Conservation (phyloP, 2,113 vertebrate genomes). For the Pagrus major region DNA sequence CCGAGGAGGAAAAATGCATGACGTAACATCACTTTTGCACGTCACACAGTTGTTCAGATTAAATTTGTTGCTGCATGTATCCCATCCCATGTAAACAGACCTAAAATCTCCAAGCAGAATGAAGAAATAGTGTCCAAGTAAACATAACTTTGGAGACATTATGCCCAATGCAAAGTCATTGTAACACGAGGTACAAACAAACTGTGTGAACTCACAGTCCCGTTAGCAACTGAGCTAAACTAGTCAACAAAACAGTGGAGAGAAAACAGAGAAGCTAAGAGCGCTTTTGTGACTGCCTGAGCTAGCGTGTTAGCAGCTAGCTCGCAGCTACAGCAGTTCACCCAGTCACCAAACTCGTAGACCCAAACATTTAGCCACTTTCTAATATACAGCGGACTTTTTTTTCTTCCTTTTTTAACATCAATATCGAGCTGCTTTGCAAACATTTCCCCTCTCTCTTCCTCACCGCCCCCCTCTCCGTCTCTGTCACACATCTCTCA, state of each 20-base stretch:
- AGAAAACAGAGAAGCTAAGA: background rate
- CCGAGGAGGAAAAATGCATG: too few relatives aligned
- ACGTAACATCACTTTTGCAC: too few relatives aligned
- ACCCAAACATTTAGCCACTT: background rate
- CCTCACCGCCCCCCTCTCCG: background rate
- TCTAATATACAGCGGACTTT: background rate
- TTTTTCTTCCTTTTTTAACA: background rate
- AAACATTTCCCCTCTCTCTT: background rate
- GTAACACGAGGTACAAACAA: too few relatives aligned
- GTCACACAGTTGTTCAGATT: too few relatives aligned
- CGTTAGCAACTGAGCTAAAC: too few relatives aligned
- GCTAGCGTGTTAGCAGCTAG: constrained; percentile 2
- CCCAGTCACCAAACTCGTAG: background rate
- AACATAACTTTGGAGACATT: too few relatives aligned
- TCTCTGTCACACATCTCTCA: constrained; percentile 40
- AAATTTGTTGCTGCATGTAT: too few relatives aligned
- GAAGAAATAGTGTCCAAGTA: too few relatives aligned
- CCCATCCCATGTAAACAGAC: too few relatives aligned
- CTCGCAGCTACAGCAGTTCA: background rate
- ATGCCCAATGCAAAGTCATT: too few relatives aligned
- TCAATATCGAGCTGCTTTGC: constrained; percentile 2
- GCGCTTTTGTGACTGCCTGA: background rate
- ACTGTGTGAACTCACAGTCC: too few relatives aligned
- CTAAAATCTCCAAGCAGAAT: too few relatives aligned
- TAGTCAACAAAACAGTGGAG: background rate